Base-by-base conservation (phyloP, 2,888 invertebrate genomes). In the Yponomeuta malinellus region DNA sequence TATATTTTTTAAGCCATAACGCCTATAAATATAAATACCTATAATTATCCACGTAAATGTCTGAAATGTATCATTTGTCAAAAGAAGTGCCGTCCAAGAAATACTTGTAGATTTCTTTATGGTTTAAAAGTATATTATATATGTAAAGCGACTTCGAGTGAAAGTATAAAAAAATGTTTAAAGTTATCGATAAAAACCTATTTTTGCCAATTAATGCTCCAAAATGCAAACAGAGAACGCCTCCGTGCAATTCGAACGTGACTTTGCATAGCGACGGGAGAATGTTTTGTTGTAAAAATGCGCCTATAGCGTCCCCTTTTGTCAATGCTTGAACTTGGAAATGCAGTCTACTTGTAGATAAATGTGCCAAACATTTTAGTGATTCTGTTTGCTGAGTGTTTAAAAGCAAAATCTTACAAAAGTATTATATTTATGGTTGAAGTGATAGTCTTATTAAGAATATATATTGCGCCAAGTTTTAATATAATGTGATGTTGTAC, bases 241-340 rank as follows among this genome's bases (percentile, higher is more conserved):
- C 23, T 48, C 29, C 31, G 48, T 37, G 29, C 31, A 29, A 52
- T 48, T 31, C 12, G 52, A 1, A 48, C 29, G 63, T 69, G 73
- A 71, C 73, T 71, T 52, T 83, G 82, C 81, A 83, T 75, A 74
- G 89, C 90, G 90, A 79, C 90, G 90, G 89, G 77, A 79, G 83
- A 81, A 77, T 78, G 80, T 84, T 85, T 86, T 82, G 78, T 83
- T 83, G 83, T 63, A 87, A 89, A 88, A 90, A 89, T 90, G 82
- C 88, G 90, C 90, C 90, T 91, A 90, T 78, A 68, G 31, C 52
- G 10, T 48, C 70, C 43, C 64, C 69, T 23, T 59, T 33, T 52
- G 65, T 33, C 31, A 52, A 15, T 12, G 8, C 10, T 65, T 10
- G 64, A 64, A 23, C 64, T 64, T 15, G 52, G 31, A 63, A 63